phyloP scores from a whole-genome alignment of 2,888 invertebrate genomes.

The Troides oblongomaculatus region DNA sequence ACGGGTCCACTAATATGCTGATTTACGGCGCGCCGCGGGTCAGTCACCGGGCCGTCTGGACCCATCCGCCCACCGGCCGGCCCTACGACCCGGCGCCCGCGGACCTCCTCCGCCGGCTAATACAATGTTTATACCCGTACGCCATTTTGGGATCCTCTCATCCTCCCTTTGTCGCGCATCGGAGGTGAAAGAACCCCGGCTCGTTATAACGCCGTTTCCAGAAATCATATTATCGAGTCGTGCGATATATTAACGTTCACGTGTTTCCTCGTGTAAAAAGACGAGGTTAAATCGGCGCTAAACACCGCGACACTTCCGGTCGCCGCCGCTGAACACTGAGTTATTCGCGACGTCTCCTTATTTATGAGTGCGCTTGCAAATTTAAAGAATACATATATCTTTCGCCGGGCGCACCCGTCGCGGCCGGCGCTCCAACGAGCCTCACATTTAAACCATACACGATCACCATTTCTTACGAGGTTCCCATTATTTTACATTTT shows the following conservation, averaged over 20 bases:
- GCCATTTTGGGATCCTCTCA: too few relatives aligned
- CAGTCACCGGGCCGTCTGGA: slow-evolving; percentile 20
- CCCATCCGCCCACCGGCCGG: neutral
- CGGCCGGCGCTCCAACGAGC: neutral
- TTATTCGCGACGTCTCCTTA: neutral
- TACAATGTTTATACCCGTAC: too few relatives aligned
- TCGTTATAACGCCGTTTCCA: too few relatives aligned
- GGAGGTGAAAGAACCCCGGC: too few relatives aligned
- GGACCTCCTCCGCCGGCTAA: too few relatives aligned
- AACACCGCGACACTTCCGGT: slow-evolving; percentile 1
- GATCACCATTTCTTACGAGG: too few relatives aligned
- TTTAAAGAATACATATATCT: neutral
- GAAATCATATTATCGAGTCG: too few relatives aligned
- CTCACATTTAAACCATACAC: neutral
- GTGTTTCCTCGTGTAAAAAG: too few relatives aligned
- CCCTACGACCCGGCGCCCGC: too few relatives aligned
- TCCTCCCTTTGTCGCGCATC: too few relatives aligned
- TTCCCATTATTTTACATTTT: too few relatives aligned
- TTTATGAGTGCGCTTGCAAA: neutral
- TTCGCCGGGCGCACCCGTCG: neutral
- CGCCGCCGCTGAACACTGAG: neutral
- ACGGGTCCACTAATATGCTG: slow-evolving; percentile 17
- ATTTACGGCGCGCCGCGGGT: slow-evolving; percentile 21
- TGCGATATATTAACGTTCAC: too few relatives aligned
- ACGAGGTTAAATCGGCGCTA: slow-evolving; percentile 1